These are phyloP conservation scores for Octopus sinensis DNA, from an alignment of 1,140 invertebrate genomes.

Conservation along the genomic window DNA sequence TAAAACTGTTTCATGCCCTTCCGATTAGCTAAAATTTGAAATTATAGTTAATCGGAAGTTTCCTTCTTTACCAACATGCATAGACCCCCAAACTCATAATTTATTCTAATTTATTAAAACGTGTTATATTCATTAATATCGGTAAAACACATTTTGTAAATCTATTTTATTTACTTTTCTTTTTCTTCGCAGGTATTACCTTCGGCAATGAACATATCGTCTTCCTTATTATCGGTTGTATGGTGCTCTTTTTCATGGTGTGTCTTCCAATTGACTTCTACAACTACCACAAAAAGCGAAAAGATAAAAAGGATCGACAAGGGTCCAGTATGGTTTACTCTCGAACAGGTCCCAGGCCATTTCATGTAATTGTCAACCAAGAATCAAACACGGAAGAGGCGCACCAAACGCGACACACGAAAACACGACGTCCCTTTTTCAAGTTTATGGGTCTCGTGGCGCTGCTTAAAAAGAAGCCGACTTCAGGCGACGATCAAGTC, in stretches of 20 bases:
- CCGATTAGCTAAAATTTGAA: too few species aligned
- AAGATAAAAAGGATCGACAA: conserved; percentile 12
- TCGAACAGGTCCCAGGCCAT: not conserved
- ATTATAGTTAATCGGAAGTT: too few species aligned
- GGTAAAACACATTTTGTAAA: too few species aligned
- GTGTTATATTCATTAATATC: too few species aligned
- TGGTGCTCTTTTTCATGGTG: conserved; percentile 29
- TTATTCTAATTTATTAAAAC: too few species aligned
- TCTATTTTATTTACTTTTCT: not conserved
- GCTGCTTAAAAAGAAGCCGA: not conserved
- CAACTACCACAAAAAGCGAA: conserved; percentile 25
- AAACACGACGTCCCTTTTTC: not conserved
- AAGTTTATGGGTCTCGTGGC: not conserved
- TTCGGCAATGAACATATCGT: conserved; percentile 18
- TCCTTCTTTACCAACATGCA: too few species aligned
- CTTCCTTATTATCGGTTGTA: conserved; percentile 33
- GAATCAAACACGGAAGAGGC: not conserved
- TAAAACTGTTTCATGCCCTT: too few species aligned
- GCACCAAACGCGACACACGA: not conserved
- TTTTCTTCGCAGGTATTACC: not conserved
- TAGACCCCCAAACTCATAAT: too few species aligned
- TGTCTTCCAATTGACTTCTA: conserved; percentile 37
- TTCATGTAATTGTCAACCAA: not conserved
- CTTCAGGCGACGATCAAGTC: not conserved
- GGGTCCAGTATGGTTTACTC: not conserved